These are phyloP conservation scores for Semicossyphus pulcher DNA, from an alignment of 2,113 vertebrate species.

Conservation along the genomic window DNA sequence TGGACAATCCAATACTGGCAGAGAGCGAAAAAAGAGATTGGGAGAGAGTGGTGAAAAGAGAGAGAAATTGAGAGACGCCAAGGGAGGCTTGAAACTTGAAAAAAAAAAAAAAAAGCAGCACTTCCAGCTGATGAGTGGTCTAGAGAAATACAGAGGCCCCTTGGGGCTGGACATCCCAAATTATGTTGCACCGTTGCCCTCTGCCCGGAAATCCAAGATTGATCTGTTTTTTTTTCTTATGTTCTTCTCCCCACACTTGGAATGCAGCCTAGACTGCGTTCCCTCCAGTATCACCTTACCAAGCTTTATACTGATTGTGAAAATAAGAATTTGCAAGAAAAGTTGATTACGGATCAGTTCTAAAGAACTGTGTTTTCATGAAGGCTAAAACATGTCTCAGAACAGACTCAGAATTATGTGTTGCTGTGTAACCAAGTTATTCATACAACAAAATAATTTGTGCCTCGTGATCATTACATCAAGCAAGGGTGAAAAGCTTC, in stretches of 20 bases:
- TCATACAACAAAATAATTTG: too few relatives aligned
- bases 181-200: conserved; percentile 60
- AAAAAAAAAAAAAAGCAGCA: too few relatives aligned
- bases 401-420: too few relatives aligned
- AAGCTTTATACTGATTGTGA: conserved; percentile 20
- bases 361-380: too few relatives aligned
- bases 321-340: conserved; percentile 16
- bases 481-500: too few relatives aligned
- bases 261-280: conserved; percentile 17
- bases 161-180: conserved; percentile 53
- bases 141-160: conserved; percentile 33
- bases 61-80: conserved; percentile 5
- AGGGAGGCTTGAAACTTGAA: conserved; percentile 17
- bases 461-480: too few relatives aligned
- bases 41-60: conserved; percentile 16
- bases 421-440: too few relatives aligned
- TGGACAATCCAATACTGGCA: conserved; percentile 33
- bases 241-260: conserved; percentile 25
- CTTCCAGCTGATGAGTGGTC: conserved; percentile 52
- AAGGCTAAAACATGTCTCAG: too few relatives aligned
- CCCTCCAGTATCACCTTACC: conserved; percentile 16
- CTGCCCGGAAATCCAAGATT: conserved; percentile 64
- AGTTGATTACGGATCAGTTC: conserved; percentile 29
- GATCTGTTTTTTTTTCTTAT: conserved; percentile 51
- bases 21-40: neutral